These are phyloP conservation scores for Bombus vancouverensis DNA, from an alignment of 1,140 invertebrate species.

Conservation along the genomic window DNA sequence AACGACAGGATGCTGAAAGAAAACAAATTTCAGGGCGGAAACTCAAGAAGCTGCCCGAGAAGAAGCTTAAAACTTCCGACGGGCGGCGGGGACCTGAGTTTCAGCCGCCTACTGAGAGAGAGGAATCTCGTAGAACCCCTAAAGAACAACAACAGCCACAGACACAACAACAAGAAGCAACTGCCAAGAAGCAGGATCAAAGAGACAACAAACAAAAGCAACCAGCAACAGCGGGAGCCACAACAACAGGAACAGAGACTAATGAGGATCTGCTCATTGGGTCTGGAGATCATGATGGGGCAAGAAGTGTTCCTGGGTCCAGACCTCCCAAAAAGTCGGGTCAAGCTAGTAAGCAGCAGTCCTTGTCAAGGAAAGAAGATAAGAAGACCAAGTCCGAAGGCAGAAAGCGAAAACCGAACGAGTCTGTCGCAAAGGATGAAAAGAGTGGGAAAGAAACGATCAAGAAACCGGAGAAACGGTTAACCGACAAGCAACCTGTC, in stretches of 20 bases:
- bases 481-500: slow-evolving; percentile 21
- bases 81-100: slow-evolving; percentile 89
- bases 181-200: slow-evolving; percentile 74
- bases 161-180: slow-evolving; percentile 76
- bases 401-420: slow-evolving; percentile 84
- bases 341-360: slow-evolving; percentile 69
- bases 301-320: slow-evolving; percentile 79
- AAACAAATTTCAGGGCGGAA: slow-evolving; percentile 81
- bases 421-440: slow-evolving; percentile 79
- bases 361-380: slow-evolving; percentile 71
- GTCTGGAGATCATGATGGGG: slow-evolving; percentile 82
- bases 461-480: slow-evolving; percentile 68
- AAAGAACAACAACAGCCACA: slow-evolving; percentile 74
- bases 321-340: slow-evolving; percentile 78
- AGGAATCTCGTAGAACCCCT: slow-evolving; percentile 86
- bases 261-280: slow-evolving; percentile 80
- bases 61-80: slow-evolving; percentile 94
- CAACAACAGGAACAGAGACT: slow-evolving; percentile 66
- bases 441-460: slow-evolving; percentile 87
- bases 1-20: slow-evolving; percentile 60
- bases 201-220: slow-evolving; percentile 83
- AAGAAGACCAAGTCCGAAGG: slow-evolving; percentile 79
- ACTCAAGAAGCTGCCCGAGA: slow-evolving; percentile 88
- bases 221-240: slow-evolving; percentile 60
- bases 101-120: slow-evolving; percentile 88